These are phyloP conservation scores for Falcunculus frontatus DNA, from an alignment of 2,113 vertebrate genomes.

Conservation along the genomic window DNA sequence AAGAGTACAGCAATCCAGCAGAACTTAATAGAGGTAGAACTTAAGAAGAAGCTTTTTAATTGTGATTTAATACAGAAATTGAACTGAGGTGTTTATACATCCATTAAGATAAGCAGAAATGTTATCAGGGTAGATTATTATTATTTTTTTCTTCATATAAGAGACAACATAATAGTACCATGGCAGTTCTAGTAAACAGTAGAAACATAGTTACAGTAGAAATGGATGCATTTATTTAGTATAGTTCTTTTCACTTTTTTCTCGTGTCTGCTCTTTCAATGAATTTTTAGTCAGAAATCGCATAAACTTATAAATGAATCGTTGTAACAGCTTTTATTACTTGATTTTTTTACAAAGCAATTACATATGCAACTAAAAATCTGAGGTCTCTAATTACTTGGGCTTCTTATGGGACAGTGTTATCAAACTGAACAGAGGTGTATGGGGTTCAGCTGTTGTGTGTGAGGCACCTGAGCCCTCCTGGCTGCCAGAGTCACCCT, in stretches of 20 bases:
- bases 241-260: background rate
- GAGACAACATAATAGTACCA: background rate
- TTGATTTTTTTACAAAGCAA: background rate
- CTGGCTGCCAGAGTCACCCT: background rate
- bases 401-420: background rate
- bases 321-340: background rate
- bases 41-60: background rate
- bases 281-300: background rate
- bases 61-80: background rate
- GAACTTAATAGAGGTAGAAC: background rate
- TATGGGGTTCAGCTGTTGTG: fast-evolving
- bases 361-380: background rate
- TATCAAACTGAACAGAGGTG: background rate
- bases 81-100: background rate
- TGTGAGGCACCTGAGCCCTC: background rate
- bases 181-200: background rate
- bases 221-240: background rate
- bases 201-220: background rate
- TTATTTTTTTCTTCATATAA: background rate
- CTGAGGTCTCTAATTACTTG: background rate
- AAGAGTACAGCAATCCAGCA: background rate
- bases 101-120: background rate
- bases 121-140: background rate
- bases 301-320: background rate
- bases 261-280: background rate